Evolutionary conservation across 2,797 vertebrate species (phyloP).

Genomic region (Coreius guichenoti): DNA sequence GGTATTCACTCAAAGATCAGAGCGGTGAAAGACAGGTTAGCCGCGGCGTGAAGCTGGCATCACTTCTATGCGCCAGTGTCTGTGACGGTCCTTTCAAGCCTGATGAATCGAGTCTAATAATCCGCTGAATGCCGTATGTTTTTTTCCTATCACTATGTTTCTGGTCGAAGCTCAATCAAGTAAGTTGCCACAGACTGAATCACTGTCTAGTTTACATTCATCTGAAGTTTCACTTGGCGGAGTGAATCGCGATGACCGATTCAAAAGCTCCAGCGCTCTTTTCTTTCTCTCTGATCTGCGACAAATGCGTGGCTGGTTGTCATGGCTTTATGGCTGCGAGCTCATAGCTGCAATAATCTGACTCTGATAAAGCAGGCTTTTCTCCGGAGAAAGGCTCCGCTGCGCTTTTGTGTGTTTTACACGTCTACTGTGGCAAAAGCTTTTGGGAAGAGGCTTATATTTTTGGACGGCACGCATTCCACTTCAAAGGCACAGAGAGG

Average conservation of each 20-base stretch:
- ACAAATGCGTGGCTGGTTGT: conserved; percentile 68
- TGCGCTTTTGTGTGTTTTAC: conserved; percentile 59
- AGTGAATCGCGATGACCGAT: conserved; percentile 59
- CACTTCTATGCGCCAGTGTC: conserved; percentile 50
- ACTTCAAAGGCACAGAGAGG: conserved; percentile 72
- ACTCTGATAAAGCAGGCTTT: conserved; percentile 68
- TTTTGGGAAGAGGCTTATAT: conserved; percentile 59
- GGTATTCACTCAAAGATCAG: conserved; percentile 36
- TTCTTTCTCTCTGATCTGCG: conserved; percentile 62
- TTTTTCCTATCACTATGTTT: conserved; percentile 25
- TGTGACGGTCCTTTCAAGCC: conserved; percentile 34
- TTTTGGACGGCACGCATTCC: conserved; percentile 64
- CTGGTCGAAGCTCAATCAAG: conserved; percentile 44
- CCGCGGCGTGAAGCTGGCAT: conserved; percentile 46
- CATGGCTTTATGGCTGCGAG: conserved; percentile 70
- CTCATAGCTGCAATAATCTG: conserved; percentile 70
- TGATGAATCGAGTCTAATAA: conserved; percentile 54
- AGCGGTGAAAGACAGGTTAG: conserved; percentile 27
- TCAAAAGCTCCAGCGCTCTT: conserved; percentile 59
- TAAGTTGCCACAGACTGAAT: conserved; percentile 42
- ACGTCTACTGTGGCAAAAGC: conserved; percentile 50
- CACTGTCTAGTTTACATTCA: conserved; percentile 63
- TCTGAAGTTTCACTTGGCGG: conserved; percentile 62
- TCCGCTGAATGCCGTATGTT: conserved; percentile 27
- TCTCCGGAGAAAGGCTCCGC: conserved; percentile 63